Conservation (phyloP, 30 jellyfish, hydroid and myxozoan species). For the Hydra vulgaris region DNA sequence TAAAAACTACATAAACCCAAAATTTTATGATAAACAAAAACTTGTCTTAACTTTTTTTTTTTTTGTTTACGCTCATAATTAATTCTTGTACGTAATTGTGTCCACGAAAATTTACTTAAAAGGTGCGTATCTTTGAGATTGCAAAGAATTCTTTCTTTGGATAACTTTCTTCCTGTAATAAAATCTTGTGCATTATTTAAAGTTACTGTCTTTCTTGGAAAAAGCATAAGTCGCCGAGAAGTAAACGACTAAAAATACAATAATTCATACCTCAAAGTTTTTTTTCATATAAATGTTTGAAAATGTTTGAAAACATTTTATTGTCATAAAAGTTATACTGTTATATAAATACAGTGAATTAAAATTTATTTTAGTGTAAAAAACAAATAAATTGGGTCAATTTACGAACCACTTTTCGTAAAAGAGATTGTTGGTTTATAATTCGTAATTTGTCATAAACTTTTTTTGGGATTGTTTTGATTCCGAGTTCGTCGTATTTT, state of each 20-base stretch:
- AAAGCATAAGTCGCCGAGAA: background rate
- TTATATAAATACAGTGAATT: background rate
- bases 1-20: too few species aligned
- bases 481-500: background rate
- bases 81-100: background rate
- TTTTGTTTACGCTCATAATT: background rate
- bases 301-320: too few species aligned
- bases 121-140: background rate
- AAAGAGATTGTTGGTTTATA: background rate
- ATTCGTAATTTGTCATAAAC: background rate
- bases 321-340: background rate
- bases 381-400: background rate
- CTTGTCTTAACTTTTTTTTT: background rate
- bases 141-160: background rate
- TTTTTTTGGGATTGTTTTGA: background rate
- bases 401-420: background rate
- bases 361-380: background rate
- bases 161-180: background rate
- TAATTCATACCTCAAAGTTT: background rate
- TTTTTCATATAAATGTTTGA: background rate
- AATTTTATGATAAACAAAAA: too few species aligned
- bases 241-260: background rate
- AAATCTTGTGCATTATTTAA: background rate
- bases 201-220: background rate
- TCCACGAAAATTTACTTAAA: background rate